Conservation (phyloP, 2,113 vertebrate species). For the Mastomys coucha region DNA sequence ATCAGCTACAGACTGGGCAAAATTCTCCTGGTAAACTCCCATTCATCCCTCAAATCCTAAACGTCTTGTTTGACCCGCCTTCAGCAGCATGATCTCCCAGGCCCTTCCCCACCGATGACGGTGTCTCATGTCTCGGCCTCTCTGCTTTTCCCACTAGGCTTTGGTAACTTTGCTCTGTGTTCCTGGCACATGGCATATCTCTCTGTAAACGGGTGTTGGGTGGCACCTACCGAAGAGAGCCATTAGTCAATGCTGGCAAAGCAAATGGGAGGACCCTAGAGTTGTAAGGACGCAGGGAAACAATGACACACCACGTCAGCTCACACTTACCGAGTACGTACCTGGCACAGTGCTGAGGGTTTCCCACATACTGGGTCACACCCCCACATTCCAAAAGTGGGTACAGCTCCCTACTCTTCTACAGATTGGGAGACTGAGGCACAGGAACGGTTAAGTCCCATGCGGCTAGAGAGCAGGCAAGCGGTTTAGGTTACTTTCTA, state of each 20-base stretch:
- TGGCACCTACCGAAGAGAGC: constrained; percentile 12
- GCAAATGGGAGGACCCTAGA: constrained; percentile 25
- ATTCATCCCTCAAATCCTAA: constrained; percentile 57
- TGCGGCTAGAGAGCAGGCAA: neutral
- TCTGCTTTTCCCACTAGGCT: neutral
- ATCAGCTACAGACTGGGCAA: neutral
- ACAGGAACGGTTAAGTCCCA: neutral
- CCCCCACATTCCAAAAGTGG: neutral
- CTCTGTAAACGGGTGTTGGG: constrained; percentile 58
- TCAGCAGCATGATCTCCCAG: neutral
- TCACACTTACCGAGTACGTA: neutral
- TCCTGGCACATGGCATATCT: constrained; percentile 13
- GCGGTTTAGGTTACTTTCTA: neutral
- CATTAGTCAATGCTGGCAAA: constrained; percentile 34
- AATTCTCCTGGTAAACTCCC: constrained; percentile 58
- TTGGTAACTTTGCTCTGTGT: constrained; percentile 28
- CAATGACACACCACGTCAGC: neutral
- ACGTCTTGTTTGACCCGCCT: neutral
- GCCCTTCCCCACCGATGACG: neutral
- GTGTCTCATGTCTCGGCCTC: neutral
- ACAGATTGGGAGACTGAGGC: neutral
- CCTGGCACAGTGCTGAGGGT: neutral
- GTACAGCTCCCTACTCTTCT: neutral
- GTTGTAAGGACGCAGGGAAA: neutral
- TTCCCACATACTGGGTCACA: neutral